Percentiles rank a stretch among this genome's conserved stretches.
Conservation (phyloP, 2,797 vertebrate genomes). For the Mus minutoides region DNA sequence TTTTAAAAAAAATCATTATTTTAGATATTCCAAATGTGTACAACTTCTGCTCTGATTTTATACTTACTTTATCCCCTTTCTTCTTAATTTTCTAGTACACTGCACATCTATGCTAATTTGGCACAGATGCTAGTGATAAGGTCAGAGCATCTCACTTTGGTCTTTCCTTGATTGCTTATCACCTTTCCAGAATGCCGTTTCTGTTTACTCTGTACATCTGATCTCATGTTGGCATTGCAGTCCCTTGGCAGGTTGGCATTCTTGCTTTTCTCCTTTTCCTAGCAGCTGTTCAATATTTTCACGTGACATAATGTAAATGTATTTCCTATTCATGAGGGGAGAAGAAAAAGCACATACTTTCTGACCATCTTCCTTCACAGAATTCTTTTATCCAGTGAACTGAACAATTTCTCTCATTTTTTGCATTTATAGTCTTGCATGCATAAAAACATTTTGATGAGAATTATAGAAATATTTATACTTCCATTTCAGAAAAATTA, state of each 20-base stretch:
- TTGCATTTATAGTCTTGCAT: slow-evolving; percentile 66
- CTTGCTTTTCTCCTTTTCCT: slow-evolving; percentile 82
- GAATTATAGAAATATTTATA: slow-evolving; percentile 76
- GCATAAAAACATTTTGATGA: slow-evolving; percentile 60
- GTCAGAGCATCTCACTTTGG: slow-evolving; percentile 83
- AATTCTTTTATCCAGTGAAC: slow-evolving; percentile 74
- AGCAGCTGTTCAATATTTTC: slow-evolving; percentile 88
- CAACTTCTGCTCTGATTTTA: slow-evolving; percentile 78
- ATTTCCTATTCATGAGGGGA: slow-evolving; percentile 84
- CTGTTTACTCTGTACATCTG: slow-evolving; percentile 81
- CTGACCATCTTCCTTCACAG: slow-evolving; percentile 78
- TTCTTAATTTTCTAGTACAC: slow-evolving; percentile 84
- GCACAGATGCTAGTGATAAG: slow-evolving; percentile 81
- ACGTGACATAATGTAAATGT: slow-evolving; percentile 86
- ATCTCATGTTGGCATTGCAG: slow-evolving; percentile 75
- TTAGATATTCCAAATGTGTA: slow-evolving; percentile 79
- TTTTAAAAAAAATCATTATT: slow-evolving; percentile 79
- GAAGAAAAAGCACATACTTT: slow-evolving; percentile 81
- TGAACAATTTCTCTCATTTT: slow-evolving; percentile 76
- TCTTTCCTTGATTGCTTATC: slow-evolving; percentile 86
- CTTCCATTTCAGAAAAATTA: slow-evolving; percentile 67
- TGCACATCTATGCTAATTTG: slow-evolving; percentile 85
- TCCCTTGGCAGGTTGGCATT: slow-evolving; percentile 81
- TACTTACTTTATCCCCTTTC: slow-evolving; percentile 83
- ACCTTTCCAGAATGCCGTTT: slow-evolving; percentile 84